A percentile compares a stretch with the other conserved stretches of the same genome.
Evolutionary conservation across 2,797 vertebrate species (phyloP).

Genomic region (Gymnothorax reevesii): DNA sequence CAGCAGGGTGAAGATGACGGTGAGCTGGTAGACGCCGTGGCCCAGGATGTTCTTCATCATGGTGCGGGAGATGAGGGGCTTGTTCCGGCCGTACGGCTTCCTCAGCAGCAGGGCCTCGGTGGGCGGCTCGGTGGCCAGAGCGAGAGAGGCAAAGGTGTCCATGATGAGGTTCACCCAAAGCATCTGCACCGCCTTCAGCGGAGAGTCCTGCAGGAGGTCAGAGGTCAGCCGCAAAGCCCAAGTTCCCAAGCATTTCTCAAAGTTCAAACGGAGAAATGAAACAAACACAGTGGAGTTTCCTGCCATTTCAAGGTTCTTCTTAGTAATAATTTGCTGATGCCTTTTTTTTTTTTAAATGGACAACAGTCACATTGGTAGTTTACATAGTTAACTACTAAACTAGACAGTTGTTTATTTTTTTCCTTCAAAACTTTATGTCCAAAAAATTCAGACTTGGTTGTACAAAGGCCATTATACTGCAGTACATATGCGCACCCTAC

Average conservation of each 20-base stretch:
- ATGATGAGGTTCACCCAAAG: slow-evolving; percentile 99
- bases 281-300: too few species aligned
- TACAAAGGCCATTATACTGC: not conserved
- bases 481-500: not conserved
- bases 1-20: slow-evolving; percentile 91
- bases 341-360: too few species aligned
- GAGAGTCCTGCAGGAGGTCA: slow-evolving; percentile 83
- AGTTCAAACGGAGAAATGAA: too few species aligned
- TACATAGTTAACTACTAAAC: too few species aligned
- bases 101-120: slow-evolving; percentile 93
- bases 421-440: too few species aligned
- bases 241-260: too few species aligned
- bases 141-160: slow-evolving; percentile 97
- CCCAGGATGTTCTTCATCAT: slow-evolving; percentile 99
- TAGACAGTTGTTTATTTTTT: too few species aligned
- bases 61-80: slow-evolving; percentile 96
- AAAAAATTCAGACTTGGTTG: too few species aligned
- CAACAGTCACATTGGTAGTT: too few species aligned
- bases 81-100: slow-evolving; percentile 97
- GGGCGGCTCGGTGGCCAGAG: slow-evolving; percentile 96
- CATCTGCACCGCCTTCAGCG: slow-evolving; percentile 98
- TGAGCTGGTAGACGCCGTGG: slow-evolving; percentile 92
- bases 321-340: too few species aligned
- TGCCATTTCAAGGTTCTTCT: too few species aligned
- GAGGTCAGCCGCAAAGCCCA: not conserved